Conservation (phyloP, 2,888 invertebrate genomes). For the Platerodrilus igneus region DNA sequence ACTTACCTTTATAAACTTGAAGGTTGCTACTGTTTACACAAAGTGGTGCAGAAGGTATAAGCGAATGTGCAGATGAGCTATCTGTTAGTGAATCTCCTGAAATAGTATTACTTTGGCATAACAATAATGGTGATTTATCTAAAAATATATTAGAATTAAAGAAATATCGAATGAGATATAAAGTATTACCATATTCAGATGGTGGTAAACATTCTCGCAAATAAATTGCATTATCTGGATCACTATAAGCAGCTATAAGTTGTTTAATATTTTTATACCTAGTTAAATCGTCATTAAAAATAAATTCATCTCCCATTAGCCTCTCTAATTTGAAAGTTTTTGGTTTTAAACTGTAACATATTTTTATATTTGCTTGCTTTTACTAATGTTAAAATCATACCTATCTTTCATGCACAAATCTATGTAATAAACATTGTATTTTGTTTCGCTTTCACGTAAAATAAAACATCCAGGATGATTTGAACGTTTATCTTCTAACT, state of each 20-base stretch:
- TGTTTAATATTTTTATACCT: constrained; percentile 58
- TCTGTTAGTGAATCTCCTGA: constrained; percentile 53
- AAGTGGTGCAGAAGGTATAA: constrained; percentile 52
- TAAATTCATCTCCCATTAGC: constrained; percentile 55
- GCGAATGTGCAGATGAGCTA: constrained; percentile 47
- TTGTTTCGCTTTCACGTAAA: constrained; percentile 74
- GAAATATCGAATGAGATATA: not conserved
- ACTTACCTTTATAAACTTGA: constrained; percentile 61
- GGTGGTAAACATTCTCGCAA: constrained; percentile 76
- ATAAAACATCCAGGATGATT: constrained; percentile 77
- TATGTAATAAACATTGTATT: constrained; percentile 74
- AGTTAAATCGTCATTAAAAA: constrained; percentile 49
- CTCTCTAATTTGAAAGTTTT: constrained; percentile 66
- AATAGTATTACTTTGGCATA: constrained; percentile 59
- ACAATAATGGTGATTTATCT: constrained; percentile 67
- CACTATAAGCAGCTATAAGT: constrained; percentile 59
- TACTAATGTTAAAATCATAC: constrained; percentile 46
- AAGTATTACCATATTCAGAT: constrained; percentile 83
- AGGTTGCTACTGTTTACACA: constrained; percentile 66
- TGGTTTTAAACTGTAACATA: constrained; percentile 54
- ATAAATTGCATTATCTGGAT: constrained; percentile 57
- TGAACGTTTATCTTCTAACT: constrained; percentile 72
- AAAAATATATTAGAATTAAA: constrained; percentile 25
- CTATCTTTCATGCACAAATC: constrained; percentile 74
- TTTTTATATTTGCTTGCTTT: constrained; percentile 9